Evolutionary conservation across 1,140 invertebrate species (phyloP).

Genomic region (Hylyphantes graminicola): DNA sequence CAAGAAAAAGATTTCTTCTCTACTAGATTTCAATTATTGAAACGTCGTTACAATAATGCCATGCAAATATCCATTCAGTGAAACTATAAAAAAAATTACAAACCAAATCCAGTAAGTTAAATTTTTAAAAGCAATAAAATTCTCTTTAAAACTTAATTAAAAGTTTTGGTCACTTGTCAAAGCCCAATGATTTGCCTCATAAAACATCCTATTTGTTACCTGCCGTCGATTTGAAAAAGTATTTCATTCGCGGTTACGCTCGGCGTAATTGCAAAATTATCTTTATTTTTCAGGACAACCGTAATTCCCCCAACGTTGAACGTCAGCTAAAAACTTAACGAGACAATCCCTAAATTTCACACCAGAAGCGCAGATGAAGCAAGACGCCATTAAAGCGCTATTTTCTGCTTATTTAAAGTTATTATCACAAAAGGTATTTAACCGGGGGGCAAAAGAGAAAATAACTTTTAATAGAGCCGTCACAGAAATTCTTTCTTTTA

Average conservation of each 20-base stretch:
- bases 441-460: slow-evolving; percentile 20
- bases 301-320: slow-evolving; percentile 17
- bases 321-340: slow-evolving; percentile 37
- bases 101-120: too few relatives aligned
- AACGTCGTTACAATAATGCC: too few relatives aligned
- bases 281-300: slow-evolving; percentile 17
- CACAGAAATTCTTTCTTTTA: slow-evolving; percentile 20
- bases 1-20: too few relatives aligned
- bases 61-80: too few relatives aligned
- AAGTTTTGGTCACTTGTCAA: too few relatives aligned
- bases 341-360: slow-evolving; percentile 11
- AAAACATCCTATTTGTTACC: too few relatives aligned
- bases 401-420: slow-evolving; percentile 43
- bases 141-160: too few relatives aligned
- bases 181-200: too few relatives aligned
- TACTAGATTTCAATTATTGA: too few relatives aligned
- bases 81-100: too few relatives aligned
- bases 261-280: slow-evolving; percentile 47
- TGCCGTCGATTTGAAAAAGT: too few relatives aligned
- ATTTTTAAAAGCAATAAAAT: too few relatives aligned
- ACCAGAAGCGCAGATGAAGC: slow-evolving; percentile 43
- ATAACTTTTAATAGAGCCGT: slow-evolving; percentile 48
- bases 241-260: slow-evolving; percentile 27
- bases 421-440: slow-evolving; percentile 39
- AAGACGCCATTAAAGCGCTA: slow-evolving; percentile 22